These are phyloP conservation scores for Cataglyphis rosenhaueri DNA, from an alignment of 2,888 invertebrate genomes.

Conservation along the genomic window DNA sequence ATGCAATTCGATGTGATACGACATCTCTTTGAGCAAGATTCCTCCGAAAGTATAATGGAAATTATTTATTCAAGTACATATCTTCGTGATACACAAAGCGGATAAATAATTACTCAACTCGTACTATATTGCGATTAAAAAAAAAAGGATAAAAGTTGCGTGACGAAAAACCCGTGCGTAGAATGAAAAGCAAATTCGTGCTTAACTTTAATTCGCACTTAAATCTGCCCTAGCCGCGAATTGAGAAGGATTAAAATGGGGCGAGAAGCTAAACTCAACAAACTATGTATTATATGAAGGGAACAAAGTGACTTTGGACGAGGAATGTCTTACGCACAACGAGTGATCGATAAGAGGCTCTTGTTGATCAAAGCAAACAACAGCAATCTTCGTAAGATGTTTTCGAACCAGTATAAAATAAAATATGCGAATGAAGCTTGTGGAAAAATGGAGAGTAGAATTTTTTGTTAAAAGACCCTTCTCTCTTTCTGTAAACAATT, in stretches of 20 bases:
- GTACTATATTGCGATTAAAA: not conserved
- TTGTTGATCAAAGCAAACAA: constrained; percentile 11
- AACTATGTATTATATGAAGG: constrained; percentile 3
- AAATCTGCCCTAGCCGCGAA: constrained; percentile 17
- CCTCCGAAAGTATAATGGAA: not conserved
- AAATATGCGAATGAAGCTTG: not conserved
- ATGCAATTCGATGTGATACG: not conserved
- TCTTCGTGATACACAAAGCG: not conserved
- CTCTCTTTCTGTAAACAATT: not conserved
- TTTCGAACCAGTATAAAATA: constrained; percentile 3
- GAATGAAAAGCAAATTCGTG: not conserved
- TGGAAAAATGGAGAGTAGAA: not conserved
- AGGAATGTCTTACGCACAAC: constrained; percentile 33
- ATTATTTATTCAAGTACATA: not conserved
- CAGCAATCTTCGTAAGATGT: constrained; percentile 18
- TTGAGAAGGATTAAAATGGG: constrained; percentile 21
- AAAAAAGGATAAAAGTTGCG: not conserved
- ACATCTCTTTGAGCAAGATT: not conserved
- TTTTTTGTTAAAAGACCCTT: not conserved
- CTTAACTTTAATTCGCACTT: constrained; percentile 23
- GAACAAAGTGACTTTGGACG: constrained; percentile 23
- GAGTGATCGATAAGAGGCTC: constrained; percentile 24
- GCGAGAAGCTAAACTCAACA: constrained; percentile 26
- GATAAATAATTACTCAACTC: not conserved
- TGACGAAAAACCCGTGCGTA: not conserved